These are phyloP conservation scores for Drosophila pandora DNA, from an alignment of 1,140 invertebrate genomes.

Conservation along the genomic window DNA sequence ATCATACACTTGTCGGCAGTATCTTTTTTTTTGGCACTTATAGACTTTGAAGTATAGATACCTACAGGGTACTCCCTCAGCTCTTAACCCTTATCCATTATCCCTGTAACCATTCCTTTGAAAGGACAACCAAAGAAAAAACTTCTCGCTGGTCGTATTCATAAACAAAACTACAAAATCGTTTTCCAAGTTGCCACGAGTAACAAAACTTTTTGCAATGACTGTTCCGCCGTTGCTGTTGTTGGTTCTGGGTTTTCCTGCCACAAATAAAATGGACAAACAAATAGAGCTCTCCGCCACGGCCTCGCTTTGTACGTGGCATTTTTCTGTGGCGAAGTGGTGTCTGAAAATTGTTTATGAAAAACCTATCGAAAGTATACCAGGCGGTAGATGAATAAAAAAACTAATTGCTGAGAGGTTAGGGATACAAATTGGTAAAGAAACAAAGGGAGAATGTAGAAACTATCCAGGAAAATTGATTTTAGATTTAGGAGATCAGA, in stretches of 20 bases:
- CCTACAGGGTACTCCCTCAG: neutral
- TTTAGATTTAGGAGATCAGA: conserved; percentile 13
- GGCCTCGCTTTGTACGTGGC: conserved; percentile 18
- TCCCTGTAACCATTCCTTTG: conserved; percentile 7
- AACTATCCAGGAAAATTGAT: conserved; percentile 7
- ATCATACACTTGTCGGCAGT: too few species aligned
- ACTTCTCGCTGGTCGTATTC: conserved; percentile 19
- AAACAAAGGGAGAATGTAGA: conserved; percentile 3
- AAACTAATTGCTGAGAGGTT: conserved; percentile 36
- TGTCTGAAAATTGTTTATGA: conserved; percentile 55
- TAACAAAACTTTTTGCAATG: conserved; percentile 28
- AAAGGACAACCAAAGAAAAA: neutral
- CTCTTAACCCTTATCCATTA: conserved; percentile 5
- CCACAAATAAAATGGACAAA: conserved; percentile 58
- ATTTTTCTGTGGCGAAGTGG: neutral
- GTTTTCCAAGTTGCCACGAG: conserved; percentile 54
- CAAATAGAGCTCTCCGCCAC: conserved; percentile 56
- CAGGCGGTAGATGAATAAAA: conserved; percentile 7
- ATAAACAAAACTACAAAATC: conserved; percentile 71
- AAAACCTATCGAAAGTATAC: conserved; percentile 24
- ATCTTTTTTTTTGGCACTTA: too few species aligned
- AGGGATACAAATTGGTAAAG: conserved; percentile 8
- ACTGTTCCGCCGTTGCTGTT: too few species aligned
- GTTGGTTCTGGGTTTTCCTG: conserved; percentile 29
- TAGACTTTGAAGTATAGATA: too few species aligned